A percentile compares a stretch with the other conserved stretches of the same genome.
Conservation (phyloP, 1,140 invertebrate species). For the Magallana gigas region DNA sequence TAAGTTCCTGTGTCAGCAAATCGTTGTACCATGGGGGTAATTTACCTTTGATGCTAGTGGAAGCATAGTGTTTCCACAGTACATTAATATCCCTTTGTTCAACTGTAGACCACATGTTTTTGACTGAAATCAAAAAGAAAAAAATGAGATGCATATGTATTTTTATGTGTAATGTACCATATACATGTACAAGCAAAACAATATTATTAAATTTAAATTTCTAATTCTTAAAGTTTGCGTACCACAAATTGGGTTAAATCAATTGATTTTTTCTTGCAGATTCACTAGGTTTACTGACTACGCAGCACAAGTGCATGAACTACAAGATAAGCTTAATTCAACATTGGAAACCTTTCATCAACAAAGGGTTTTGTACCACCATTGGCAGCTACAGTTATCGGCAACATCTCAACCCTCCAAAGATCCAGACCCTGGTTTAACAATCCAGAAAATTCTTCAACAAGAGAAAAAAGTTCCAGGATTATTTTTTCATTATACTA, state of each 20-base stretch:
- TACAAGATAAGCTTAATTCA: not conserved
- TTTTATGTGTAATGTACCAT: not conserved
- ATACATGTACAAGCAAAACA: not conserved
- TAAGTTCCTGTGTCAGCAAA: not conserved
- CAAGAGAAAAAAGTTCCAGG: conserved; percentile 18
- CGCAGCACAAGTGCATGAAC: not conserved
- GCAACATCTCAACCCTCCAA: not conserved
- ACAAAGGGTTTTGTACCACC: not conserved
- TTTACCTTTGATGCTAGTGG: not conserved
- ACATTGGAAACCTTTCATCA: not conserved
- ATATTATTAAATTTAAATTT: not conserved
- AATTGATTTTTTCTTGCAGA: not conserved
- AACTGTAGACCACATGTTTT: not conserved
- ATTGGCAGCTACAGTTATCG: not conserved
- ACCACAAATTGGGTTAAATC: not conserved
- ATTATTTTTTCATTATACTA: not conserved
- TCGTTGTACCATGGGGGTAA: conserved; percentile 22
- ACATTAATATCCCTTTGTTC: not conserved
- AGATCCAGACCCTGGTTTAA: not conserved
- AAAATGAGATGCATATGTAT: not conserved
- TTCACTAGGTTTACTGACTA: not conserved
- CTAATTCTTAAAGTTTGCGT: not conserved
- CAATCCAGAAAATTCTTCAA: not conserved
- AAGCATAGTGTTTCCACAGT: not conserved
- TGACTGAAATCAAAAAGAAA: not conserved